Evolutionary conservation across 2,797 vertebrate species (phyloP), one percentile per base, ranked within the genome.

Genomic region (Geotrypetes seraphini): DNA sequence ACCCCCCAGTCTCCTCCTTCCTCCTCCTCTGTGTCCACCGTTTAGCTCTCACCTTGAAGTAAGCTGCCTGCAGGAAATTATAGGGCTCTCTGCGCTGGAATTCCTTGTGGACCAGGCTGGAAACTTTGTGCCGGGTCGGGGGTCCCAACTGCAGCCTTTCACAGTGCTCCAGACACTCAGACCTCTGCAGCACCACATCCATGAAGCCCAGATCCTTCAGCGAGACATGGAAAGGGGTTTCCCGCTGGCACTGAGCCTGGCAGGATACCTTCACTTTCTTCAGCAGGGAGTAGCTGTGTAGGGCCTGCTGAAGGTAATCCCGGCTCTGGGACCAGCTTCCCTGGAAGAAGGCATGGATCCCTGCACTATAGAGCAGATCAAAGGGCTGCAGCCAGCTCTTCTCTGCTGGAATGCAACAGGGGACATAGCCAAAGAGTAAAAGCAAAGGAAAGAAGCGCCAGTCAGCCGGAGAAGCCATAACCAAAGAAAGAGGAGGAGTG

Each of bases 61-160:
- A 93, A 5, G 83, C 90, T 47, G 97, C 72, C 55, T 97, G 94
- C 13, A 99, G 77, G 57, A 88, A 99, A 78, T 97, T 97, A 73
- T 99, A 99, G 21, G 90, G 85, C 63, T 91, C 90, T 34, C 92
- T 77, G 32, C 51, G 73, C 40, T 74, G 43, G 38, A 97, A 97
- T 45, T 92, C 90, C 28, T 79, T 84, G 10, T 78, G 84, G 3
- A 93, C 75, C 43, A 84, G 76, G 1, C 30, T 22, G 23, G 85
- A 88, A 44, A 90, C 79, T 3, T 92, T 86, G 28, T 87, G 79
- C 19, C 78, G 76, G 35, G 80, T 88, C 1, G 73, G 66, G 18
- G 76, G 70, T 28, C 73, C 60, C 28, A 88, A 51, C 1, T 56
- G 75, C 36, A 66, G 71, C 5, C 34, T 49, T 4, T 83, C 37